Evolutionary conservation across 2,888 invertebrate species (phyloP).

Genomic region (Meteorus colon): DNA sequence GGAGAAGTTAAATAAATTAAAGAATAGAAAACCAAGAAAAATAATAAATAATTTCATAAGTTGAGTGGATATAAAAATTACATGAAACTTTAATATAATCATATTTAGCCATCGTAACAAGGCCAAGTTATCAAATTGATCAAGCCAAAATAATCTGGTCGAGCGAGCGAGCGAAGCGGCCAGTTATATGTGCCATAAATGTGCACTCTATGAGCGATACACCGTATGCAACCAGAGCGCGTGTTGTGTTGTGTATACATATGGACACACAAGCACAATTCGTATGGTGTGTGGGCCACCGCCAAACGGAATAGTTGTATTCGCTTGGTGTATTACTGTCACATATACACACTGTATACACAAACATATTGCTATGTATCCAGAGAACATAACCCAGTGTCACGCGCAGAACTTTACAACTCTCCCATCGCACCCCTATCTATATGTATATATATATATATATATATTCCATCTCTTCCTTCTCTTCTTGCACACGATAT

Average conservation of each 20-base stretch:
- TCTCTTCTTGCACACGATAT: constrained; percentile 25
- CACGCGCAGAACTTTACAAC: constrained; percentile 73
- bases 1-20: neutral
- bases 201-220: constrained; percentile 70
- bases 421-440: constrained; percentile 61
- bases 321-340: constrained; percentile 48
- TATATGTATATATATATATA: too few species aligned
- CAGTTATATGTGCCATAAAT: constrained; percentile 72
- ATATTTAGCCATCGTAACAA: constrained; percentile 57
- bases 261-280: constrained; percentile 33
- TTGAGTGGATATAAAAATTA: constrained; percentile 13
- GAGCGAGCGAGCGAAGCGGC: constrained; percentile 63
- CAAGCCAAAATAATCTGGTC: constrained; percentile 72
- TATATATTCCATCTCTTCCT: constrained; percentile 44
- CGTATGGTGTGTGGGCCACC: constrained; percentile 58
- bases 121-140: constrained; percentile 73
- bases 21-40: neutral
- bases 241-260: constrained; percentile 59
- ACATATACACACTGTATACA: constrained; percentile 52
- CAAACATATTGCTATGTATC: constrained; percentile 58
- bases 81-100: constrained; percentile 20
- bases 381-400: constrained; percentile 70
- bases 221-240: constrained; percentile 63
- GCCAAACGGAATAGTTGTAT: constrained; percentile 10
- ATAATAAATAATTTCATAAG: constrained; percentile 3